Evolutionary conservation across 2,113 vertebrate genomes (phyloP).

Genomic region (Prochilodus magdalenae): DNA sequence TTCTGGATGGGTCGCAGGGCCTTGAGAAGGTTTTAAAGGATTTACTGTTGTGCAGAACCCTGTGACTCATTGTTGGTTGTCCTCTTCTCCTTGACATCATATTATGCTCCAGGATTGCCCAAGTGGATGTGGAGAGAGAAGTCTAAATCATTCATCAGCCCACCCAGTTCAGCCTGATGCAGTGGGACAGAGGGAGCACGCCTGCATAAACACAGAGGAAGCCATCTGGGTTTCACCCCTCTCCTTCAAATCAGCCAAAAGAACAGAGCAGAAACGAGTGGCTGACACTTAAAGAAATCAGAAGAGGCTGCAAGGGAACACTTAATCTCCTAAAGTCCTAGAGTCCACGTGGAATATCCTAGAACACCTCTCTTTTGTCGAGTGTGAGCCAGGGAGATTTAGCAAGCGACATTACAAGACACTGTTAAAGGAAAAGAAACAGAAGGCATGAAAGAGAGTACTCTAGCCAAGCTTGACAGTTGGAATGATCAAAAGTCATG

Average conservation of each 20-base stretch:
- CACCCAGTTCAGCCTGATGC: constrained; percentile 32
- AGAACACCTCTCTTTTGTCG: constrained; percentile 30
- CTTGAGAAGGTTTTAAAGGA: neutral
- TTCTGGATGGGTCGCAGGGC: neutral
- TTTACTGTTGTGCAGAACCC: constrained; percentile 15
- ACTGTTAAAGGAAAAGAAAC: constrained; percentile 25
- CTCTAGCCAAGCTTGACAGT: constrained; percentile 18
- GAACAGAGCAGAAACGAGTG: neutral
- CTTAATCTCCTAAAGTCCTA: constrained; percentile 33
- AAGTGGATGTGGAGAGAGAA: constrained; percentile 12
- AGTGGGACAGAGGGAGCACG: constrained; percentile 36
- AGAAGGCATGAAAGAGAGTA: neutral
- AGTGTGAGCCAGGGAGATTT: constrained; percentile 37
- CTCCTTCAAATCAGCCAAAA: constrained; percentile 26
- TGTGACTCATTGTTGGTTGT: constrained; percentile 18
- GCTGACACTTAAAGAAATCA: constrained; percentile 36
- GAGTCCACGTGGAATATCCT: constrained; percentile 33
- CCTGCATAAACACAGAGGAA: constrained; percentile 34
- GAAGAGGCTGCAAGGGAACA: constrained; percentile 41
- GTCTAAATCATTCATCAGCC: constrained; percentile 42
- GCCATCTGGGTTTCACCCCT: constrained; percentile 3
- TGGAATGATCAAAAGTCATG: constrained; percentile 7
- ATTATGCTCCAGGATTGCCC: constrained; percentile 16
- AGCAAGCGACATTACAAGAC: constrained; percentile 28
- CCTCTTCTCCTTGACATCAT: constrained; percentile 6